phyloP scores from a whole-genome alignment of 2,113 vertebrate genomes.

The Psilopogon haemacephalus region DNA sequence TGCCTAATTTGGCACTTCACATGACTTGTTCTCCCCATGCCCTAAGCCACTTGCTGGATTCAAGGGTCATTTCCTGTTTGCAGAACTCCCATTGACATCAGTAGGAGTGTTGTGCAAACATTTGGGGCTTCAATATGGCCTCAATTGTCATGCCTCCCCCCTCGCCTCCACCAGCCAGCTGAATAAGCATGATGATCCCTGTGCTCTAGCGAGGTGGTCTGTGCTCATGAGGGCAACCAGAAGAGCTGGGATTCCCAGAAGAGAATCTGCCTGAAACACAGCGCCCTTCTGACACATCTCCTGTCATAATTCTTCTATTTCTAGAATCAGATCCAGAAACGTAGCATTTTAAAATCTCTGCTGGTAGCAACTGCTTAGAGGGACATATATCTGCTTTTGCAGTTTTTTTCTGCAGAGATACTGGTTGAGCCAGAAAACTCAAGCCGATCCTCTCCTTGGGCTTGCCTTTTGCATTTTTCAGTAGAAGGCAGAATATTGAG shows the following conservation, averaged over 20 bases:
- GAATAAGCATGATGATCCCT: background rate
- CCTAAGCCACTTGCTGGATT: background rate
- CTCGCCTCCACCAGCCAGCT: background rate
- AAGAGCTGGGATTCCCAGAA: background rate
- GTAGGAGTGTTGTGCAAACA: constrained; percentile 17
- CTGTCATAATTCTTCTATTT: background rate
- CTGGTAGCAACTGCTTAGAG: background rate
- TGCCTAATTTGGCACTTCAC: background rate
- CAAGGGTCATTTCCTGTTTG: constrained; percentile 26
- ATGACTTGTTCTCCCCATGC: background rate
- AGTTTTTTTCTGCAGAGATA: background rate
- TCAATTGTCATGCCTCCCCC: background rate
- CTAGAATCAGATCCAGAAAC: background rate
- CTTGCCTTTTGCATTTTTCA: constrained; percentile 38
- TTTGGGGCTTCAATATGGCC: background rate
- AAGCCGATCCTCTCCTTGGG: background rate
- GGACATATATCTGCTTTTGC: background rate
- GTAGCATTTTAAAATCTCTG: background rate
- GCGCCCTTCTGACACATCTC: background rate
- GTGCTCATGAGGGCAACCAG: fast-evolving
- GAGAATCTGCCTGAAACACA: background rate
- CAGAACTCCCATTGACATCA: background rate
- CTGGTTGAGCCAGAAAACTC: background rate
- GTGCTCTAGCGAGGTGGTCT: background rate
- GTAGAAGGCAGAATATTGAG: background rate